These are phyloP conservation scores for Cyprinodon tularosa DNA, from an alignment of 2,113 vertebrate genomes.

Conservation along the genomic window DNA sequence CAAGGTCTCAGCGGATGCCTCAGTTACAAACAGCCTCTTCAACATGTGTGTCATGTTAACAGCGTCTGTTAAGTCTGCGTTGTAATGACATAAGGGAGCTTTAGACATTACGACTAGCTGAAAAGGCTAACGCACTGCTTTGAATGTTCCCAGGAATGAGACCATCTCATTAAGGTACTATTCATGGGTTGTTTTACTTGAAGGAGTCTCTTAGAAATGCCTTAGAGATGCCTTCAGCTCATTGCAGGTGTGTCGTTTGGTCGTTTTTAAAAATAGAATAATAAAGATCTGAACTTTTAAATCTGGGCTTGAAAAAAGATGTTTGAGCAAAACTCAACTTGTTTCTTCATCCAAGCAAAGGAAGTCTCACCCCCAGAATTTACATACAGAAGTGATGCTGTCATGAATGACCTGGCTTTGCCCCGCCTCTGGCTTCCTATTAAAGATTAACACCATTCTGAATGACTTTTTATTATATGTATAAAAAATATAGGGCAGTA, in stretches of 20 bases:
- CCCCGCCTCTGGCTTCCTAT: background rate
- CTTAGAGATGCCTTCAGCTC: slow-evolving; percentile 8
- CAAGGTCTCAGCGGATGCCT: slow-evolving; percentile 7
- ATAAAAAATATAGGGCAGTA: too few relatives aligned
- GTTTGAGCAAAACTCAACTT: background rate
- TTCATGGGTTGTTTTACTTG: slow-evolving; percentile 36
- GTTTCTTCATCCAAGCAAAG: slow-evolving; percentile 37
- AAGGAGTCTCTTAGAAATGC: slow-evolving; percentile 47
- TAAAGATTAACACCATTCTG: background rate
- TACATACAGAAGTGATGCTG: background rate
- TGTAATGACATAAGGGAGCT: background rate
- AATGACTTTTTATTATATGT: too few relatives aligned
- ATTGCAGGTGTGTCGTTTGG: background rate
- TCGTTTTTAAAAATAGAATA: background rate
- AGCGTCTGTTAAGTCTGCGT: background rate
- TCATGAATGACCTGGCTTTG: background rate
- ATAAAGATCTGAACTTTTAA: background rate
- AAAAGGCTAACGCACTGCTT: background rate
- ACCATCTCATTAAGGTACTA: slow-evolving; percentile 31
- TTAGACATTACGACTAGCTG: background rate
- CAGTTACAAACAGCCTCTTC: slow-evolving; percentile 27
- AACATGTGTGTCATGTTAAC: slow-evolving; percentile 7
- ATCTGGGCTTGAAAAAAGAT: background rate
- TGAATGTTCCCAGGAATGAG: background rate
- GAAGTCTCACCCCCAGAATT: slow-evolving; percentile 44